These are phyloP conservation scores for Scaptodrosophila lebanonensis DNA, from an alignment of 1,140 invertebrate species.

Conservation along the genomic window DNA sequence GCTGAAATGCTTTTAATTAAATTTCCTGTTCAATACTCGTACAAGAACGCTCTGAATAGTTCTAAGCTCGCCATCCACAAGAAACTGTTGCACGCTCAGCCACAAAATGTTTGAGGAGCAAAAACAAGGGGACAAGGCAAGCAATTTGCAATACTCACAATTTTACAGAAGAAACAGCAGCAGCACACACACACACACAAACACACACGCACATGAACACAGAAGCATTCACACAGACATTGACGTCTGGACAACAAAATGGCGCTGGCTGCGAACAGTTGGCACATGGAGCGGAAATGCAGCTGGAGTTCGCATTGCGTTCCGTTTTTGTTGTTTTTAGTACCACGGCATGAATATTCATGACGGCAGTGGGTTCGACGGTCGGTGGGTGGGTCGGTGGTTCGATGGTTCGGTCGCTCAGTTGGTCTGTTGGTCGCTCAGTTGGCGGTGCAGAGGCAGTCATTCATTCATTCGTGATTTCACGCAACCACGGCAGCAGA, in stretches of 20 bases:
- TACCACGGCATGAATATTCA: constrained; percentile 69
- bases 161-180: constrained; percentile 66
- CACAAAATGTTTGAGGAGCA: constrained; percentile 46
- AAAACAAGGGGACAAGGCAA: constrained; percentile 38
- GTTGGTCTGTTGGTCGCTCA: too few relatives aligned
- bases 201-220: constrained; percentile 3
- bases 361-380: constrained; percentile 25
- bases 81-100: constrained; percentile 57
- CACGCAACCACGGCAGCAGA: constrained; percentile 61
- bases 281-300: constrained; percentile 67
- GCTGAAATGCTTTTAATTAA: constrained; percentile 59
- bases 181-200: constrained; percentile 25
- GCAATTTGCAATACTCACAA: constrained; percentile 55
- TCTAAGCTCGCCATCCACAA: constrained; percentile 18
- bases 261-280: constrained; percentile 55
- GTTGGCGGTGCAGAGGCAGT: constrained; percentile 64
- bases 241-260: constrained; percentile 63
- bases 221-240: not conserved
- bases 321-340: constrained; percentile 40
- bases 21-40: constrained; percentile 50
- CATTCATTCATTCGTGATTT: constrained; percentile 74
- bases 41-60: constrained; percentile 48
- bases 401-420: too few relatives aligned
- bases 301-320: constrained; percentile 44
- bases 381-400: too few relatives aligned